Base-by-base conservation (phyloP, 2,888 invertebrate species). In the Ormyrus labotus region DNA sequence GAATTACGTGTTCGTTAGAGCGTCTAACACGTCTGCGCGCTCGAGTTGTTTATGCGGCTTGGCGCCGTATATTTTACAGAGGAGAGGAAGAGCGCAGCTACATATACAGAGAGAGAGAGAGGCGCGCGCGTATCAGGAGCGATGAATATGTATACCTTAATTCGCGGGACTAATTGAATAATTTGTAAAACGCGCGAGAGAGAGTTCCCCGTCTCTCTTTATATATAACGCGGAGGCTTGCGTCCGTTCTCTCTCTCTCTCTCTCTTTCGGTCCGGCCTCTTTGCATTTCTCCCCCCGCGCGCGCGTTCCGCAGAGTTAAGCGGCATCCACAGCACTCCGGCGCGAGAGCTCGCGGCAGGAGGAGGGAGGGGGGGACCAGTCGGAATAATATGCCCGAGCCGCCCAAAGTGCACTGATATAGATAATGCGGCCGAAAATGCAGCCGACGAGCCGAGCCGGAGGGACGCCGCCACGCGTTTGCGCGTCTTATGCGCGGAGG, bases 91-190 rank as follows among this genome's bases (percentile, higher is more conserved):
- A 53, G 47, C 34, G 76, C 51, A 60, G 57, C 11, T 34, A 50
- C 6, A 48, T 69, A 65, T 48, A 34, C 7, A 50, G 72, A 73
- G 74, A 81, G 80, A 79, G 80, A 70, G 77, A 71, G 78, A 45
- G 64, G 58, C 61, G 60, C 76, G 72, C 72, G 79, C 71, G 79
- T 78, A 89, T 90, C 89, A 87, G 85, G 84, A 84, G 84, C 89
- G 88, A 90, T 90, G 90, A 90, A 90, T 90, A 90, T 90, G 89
- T 90, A 90, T 90, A 90, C 89, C 89, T 90, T 90, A 90, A 90
- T 90, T 90, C 90, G 89, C 90, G 88, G 87, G 90, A 89, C 90
- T 90, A 90, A 90, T 90, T 90, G 90, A 90, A 90, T 90, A 90
- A 90, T 90, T 90, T 90, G 90, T 90, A 90, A 90, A 90, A 89